phyloP scores from a whole-genome alignment of 2,888 invertebrate genomes.

The Noctua comes region DNA sequence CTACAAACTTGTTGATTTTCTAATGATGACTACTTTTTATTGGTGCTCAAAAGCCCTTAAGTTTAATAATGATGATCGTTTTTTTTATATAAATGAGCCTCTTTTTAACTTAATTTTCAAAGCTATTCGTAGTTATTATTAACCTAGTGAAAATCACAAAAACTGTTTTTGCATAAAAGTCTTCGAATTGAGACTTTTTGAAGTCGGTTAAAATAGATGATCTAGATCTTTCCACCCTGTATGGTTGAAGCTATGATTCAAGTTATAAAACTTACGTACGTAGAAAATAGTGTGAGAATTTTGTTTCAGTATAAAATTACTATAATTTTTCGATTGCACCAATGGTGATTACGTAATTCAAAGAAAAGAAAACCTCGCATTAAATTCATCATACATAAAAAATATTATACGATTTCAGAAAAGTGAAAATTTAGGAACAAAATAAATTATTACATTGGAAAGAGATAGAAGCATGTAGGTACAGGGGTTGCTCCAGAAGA shows the following conservation, averaged over 20 bases:
- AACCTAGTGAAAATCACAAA: not conserved
- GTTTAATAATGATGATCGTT: not conserved
- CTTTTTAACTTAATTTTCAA: not conserved
- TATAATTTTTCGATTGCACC: conserved; percentile 33
- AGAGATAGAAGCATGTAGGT: conserved; percentile 65
- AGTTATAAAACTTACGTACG: conserved; percentile 50
- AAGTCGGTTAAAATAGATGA: not conserved
- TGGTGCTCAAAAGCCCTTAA: not conserved
- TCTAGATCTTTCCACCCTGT: conserved; percentile 31
- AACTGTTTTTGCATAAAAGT: not conserved
- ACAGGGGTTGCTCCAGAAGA: conserved; percentile 64
- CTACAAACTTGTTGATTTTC: conserved; percentile 3
- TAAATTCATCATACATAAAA: conserved; percentile 19
- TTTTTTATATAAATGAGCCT: not conserved
- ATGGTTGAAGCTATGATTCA: conserved; percentile 63
- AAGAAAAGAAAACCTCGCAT: conserved; percentile 39
- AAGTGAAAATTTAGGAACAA: conserved; percentile 52
- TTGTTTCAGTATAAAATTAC: conserved; percentile 37
- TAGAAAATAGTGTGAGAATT: conserved; percentile 58
- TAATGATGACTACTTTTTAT: not conserved
- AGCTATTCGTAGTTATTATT: not conserved
- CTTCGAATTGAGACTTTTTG: not conserved
- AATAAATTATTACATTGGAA: conserved; percentile 59
- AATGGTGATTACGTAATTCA: conserved; percentile 2
- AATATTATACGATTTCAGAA: conserved; percentile 25